Percentiles rank a stretch among this genome's conserved stretches.
Conservation (phyloP, 2,888 invertebrate species). For the Gastracanthus pulcherrimus region DNA sequence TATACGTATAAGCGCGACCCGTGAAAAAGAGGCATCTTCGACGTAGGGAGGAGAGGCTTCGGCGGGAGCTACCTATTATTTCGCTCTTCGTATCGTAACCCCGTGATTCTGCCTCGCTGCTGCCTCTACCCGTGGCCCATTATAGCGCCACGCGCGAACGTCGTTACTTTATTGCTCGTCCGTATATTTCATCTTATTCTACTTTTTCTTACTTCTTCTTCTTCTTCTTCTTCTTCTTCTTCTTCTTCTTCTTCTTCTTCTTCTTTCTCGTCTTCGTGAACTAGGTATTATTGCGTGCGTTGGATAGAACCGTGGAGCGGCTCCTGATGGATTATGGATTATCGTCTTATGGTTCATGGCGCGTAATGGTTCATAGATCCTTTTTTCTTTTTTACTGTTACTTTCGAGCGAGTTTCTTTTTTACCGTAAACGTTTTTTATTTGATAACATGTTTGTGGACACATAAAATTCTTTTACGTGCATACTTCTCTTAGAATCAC, state of each 20-base stretch:
- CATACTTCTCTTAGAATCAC: not conserved
- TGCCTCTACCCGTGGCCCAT: no score
- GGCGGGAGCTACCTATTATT: no score
- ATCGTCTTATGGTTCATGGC: no score
- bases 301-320: not conserved
- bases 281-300: no score
- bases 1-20: not conserved
- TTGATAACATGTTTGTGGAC: not conserved
- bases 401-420: not conserved
- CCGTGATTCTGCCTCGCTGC: no score
- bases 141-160: no score
- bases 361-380: not conserved
- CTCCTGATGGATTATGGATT: not conserved
- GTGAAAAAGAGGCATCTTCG: not conserved
- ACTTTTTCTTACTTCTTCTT: no score
- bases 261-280: not conserved
- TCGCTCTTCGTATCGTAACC: not conserved
- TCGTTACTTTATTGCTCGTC: no score
- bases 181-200: no score
- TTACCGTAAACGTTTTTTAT: no score
- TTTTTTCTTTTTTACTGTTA: slow-evolving; percentile 1
- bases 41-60: no score
- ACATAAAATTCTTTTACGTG: not conserved
- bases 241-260: not conserved
- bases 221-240: no score